A percentile compares a stretch with the other conserved stretches of the same genome.
Evolutionary conservation across 2,888 invertebrate genomes (phyloP).

Genomic region (Spicauda simplicius): DNA sequence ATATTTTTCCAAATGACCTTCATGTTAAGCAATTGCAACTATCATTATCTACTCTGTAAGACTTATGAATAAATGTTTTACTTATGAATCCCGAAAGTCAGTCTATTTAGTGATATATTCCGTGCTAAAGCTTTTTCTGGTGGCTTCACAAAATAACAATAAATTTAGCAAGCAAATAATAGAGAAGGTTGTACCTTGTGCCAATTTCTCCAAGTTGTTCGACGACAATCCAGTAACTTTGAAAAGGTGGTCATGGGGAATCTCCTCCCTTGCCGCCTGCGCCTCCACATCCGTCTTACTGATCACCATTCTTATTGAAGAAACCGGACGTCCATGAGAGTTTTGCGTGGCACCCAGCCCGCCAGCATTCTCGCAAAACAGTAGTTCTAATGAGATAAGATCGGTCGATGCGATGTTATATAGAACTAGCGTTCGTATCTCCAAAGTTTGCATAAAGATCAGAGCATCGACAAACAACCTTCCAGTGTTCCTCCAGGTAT

Average conservation of each 20-base stretch:
- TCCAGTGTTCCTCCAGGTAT: conserved; percentile 57
- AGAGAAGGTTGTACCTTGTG: conserved; percentile 59
- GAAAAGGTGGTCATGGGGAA: conserved; percentile 72
- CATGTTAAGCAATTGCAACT: too few species aligned
- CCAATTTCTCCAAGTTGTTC: conserved; percentile 70
- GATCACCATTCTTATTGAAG: conserved; percentile 54
- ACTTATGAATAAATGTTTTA: too few species aligned
- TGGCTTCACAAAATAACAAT: too few species aligned
- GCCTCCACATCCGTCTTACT: conserved; percentile 58
- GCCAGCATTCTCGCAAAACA: conserved; percentile 37
- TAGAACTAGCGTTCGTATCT: conserved; percentile 49
- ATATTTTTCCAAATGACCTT: too few species aligned
- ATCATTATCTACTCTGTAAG: too few species aligned
- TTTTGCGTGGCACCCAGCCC: conserved; percentile 36
- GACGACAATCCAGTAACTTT: conserved; percentile 75
- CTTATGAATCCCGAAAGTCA: too few species aligned
- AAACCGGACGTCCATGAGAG: conserved; percentile 37
- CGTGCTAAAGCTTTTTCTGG: too few species aligned
- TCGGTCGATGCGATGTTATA: conserved; percentile 44
- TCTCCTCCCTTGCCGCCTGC: conserved; percentile 58
- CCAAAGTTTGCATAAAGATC: conserved; percentile 57
- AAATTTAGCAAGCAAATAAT: background rate
- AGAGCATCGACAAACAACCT: conserved; percentile 52
- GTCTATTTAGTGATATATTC: too few species aligned
- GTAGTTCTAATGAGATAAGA: conserved; percentile 42